These are phyloP conservation scores for Himalopsyche kuldschensis DNA, from an alignment of 2,888 invertebrate genomes.

Conservation along the genomic window DNA sequence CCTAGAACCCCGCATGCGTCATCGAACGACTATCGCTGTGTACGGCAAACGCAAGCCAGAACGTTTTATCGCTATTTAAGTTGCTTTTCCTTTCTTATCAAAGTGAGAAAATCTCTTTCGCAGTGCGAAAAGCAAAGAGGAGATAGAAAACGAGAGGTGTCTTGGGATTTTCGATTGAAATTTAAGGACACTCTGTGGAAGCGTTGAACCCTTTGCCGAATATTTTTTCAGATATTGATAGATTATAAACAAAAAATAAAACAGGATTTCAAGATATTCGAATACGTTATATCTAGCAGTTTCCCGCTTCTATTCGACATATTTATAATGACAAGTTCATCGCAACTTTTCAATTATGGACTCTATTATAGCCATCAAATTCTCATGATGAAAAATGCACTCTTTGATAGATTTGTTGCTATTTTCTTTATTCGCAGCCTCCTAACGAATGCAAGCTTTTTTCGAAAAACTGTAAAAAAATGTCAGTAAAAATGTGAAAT, in stretches of 20 bases:
- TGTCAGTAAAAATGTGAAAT: too few species aligned
- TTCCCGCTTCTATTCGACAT: too few species aligned
- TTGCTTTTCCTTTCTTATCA: neutral
- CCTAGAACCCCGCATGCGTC: neutral
- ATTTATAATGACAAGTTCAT: too few species aligned
- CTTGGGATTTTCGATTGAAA: neutral
- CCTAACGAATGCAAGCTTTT: too few species aligned
- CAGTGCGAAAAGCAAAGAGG: neutral
- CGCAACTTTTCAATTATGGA: too few species aligned
- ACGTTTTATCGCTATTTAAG: neutral
- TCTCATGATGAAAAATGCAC: too few species aligned
- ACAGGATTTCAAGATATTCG: too few species aligned
- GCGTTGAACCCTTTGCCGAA: neutral
- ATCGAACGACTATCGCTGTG: neutral
- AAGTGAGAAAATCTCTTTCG: neutral
- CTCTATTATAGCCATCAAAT: too few species aligned
- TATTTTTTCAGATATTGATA: neutral
- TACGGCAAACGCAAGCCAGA: neutral
- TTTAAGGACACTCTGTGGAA: neutral
- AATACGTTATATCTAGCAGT: too few species aligned
- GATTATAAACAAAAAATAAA: neutral
- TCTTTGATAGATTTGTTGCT: too few species aligned
- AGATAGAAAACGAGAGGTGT: neutral
- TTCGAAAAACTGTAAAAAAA: too few species aligned
- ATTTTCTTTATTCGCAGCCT: too few species aligned